Percentiles rank a stretch among this genome's conserved stretches.
Conservation (phyloP, 92 coral and sea anemone genomes). For the Epizoanthus scotinus region DNA sequence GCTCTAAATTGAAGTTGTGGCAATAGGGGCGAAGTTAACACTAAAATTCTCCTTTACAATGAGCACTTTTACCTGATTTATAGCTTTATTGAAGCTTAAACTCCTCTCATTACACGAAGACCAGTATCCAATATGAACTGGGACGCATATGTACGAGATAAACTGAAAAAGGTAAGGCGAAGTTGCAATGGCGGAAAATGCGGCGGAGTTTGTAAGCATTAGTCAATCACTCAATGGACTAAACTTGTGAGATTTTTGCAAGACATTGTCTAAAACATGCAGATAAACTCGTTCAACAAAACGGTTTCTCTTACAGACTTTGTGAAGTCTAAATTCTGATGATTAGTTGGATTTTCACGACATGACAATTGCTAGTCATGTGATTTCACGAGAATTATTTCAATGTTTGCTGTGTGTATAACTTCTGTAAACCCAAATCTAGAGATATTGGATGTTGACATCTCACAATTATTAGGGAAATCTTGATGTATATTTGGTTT, state of each 20-base stretch:
- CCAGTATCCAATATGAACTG: slow-evolving; percentile 46
- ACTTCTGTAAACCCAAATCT: too few relatives aligned
- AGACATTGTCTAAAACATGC: neutral
- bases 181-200: slow-evolving; percentile 11
- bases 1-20: neutral
- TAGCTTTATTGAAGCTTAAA: neutral
- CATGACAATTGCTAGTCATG: neutral
- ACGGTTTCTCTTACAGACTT: too few relatives aligned
- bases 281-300: neutral
- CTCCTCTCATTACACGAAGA: neutral
- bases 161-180: slow-evolving; percentile 53
- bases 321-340: neutral
- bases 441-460: too few relatives aligned
- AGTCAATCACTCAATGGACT: too few relatives aligned
- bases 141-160: slow-evolving; percentile 55
- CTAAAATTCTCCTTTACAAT: neutral
- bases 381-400: neutral
- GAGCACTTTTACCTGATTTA: slow-evolving; percentile 17
- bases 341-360: neutral
- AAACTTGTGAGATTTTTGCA: neutral
- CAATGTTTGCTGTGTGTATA: too few relatives aligned
- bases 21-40: neutral
- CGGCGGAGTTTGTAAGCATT: neutral
- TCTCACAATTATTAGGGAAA: too few relatives aligned
- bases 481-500: too few relatives aligned